Percentiles rank a stretch among this genome's conserved stretches.
phyloP scores from a whole-genome alignment of 2,797 vertebrate species.

The Sebastiscus albofasciatus region DNA sequence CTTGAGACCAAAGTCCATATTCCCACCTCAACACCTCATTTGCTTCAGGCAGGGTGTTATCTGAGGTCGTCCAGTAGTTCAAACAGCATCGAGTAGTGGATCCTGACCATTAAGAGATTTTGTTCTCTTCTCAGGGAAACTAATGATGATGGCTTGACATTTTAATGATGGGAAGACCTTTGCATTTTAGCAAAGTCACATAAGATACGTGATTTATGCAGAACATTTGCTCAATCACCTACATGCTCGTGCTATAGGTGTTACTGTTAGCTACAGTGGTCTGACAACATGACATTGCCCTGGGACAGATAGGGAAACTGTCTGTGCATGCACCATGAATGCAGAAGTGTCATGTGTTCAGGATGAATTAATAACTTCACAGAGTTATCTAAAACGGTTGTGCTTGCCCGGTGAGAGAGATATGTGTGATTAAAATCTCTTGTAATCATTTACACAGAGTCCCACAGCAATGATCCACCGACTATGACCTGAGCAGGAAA shows the following conservation, averaged over 20 bases:
- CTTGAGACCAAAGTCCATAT: constrained; percentile 11
- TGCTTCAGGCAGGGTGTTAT: neutral
- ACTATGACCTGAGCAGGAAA: neutral
- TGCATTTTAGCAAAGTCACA: neutral
- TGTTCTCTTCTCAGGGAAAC: neutral
- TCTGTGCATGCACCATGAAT: neutral
- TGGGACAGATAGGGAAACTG: neutral
- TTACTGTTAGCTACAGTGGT: neutral
- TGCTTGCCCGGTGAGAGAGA: neutral
- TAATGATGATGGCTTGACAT: neutral
- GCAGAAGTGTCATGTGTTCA: neutral
- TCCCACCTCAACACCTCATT: neutral
- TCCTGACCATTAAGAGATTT: neutral
- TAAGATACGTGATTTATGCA: neutral
- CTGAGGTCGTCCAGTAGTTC: neutral
- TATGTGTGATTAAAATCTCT: neutral
- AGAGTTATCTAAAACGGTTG: neutral
- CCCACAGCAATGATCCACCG: neutral
- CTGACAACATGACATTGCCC: neutral
- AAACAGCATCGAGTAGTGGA: neutral
- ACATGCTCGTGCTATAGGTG: neutral
- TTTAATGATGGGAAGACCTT: neutral
- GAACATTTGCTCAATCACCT: neutral
- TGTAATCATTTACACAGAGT: constrained; percentile 21
- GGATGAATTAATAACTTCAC: neutral